Base-by-base conservation (phyloP, 2,113 vertebrate species). In the Callaeas wilsoni region DNA sequence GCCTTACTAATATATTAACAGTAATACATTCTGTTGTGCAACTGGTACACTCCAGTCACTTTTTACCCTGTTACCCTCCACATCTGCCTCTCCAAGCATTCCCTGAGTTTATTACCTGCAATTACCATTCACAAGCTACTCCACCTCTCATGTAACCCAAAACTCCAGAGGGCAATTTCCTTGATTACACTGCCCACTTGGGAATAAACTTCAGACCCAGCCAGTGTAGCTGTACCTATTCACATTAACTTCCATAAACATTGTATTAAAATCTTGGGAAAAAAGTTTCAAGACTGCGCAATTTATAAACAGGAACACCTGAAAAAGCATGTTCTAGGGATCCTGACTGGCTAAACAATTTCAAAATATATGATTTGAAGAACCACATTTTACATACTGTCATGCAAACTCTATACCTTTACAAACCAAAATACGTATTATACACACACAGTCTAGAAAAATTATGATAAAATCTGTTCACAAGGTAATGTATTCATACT, bases 91-190 rank as follows among this genome's bases (percentile, higher is more conserved):
- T 42, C 42, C 9, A 23, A 64, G 25, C 18, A 49, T 26, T 62
- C 50, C 35, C 64, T 0, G 1, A 30, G 15, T 39, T 78, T 50
- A 56, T 23, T 27, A 52, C 23, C 50, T 35, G 23, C 50, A 77
- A 39, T 37, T 30, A 22, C n/a, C 71, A 18, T 10, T 60, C 50
- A 50, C 25, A 50, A 81, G 18, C 29, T 17, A 37, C 55, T 4
- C 10, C 0, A 1, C 29, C 37, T 23, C 47, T 41, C 21, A 0
- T 1, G 12, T 53, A 32, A 10, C 55, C 27, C 52, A 74, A 14
- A 26, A 33, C 56, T 81, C 73, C 52, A 74, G 63, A 6, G 18
- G 22, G 67, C 13, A 73, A 59, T 41, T 69, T 56, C 30, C 79
- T 42, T 50, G 55, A 74, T 29, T 27, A 50, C 14, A 68, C 32